phyloP scores from a whole-genome alignment of 2,113 vertebrate species.

The Saimiri boliviensis region DNA sequence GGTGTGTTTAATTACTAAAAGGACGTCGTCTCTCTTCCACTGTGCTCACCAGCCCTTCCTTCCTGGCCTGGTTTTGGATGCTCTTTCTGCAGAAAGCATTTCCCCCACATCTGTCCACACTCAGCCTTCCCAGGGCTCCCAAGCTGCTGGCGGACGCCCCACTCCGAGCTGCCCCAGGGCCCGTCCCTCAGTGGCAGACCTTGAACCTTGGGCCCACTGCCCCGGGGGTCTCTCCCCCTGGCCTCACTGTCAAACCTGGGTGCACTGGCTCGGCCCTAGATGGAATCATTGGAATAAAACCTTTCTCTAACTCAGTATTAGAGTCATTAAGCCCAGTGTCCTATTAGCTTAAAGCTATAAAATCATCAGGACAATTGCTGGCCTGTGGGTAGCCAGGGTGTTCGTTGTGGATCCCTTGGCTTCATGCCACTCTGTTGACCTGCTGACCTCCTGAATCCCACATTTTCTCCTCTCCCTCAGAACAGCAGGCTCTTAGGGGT shows the following conservation, averaged over 20 bases:
- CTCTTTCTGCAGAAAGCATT: accelerated
- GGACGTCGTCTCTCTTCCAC: not conserved
- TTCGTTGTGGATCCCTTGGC: no score
- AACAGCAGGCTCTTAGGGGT: not conserved
- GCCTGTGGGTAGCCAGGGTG: no score
- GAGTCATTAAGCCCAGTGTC: not conserved
- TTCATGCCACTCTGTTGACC: no score
- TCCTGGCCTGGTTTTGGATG: not conserved
- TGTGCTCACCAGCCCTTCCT: not conserved
- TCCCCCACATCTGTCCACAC: accelerated
- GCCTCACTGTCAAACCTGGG: not conserved
- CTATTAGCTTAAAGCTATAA: not conserved
- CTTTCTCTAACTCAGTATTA: not conserved
- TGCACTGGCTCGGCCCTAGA: not conserved
- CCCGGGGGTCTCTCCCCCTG: accelerated
- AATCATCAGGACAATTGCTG: not conserved
- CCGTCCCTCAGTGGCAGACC: no score
- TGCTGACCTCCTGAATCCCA: no score
- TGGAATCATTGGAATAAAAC: not conserved
- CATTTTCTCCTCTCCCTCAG: no score
- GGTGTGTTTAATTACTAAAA: not conserved
- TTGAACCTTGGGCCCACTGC: not conserved
- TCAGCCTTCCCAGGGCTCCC: not conserved
- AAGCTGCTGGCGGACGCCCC: accelerated
- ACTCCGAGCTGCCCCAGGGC: not conserved